Conservation (phyloP, 2,113 vertebrate species). For the Mesembrinibis cayennensis region DNA sequence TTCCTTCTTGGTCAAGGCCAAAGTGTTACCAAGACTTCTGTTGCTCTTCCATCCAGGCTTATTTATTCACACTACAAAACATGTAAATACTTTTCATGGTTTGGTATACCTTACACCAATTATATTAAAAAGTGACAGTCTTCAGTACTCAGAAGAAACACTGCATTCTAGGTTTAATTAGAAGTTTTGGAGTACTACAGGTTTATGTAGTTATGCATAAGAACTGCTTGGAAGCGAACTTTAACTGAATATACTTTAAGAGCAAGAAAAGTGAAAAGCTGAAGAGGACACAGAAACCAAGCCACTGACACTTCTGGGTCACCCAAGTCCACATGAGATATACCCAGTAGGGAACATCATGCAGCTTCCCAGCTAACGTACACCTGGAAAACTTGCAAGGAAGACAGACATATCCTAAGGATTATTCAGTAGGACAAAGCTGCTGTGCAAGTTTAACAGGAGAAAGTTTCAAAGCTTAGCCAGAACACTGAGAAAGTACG, state of each 20-base stretch:
- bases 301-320: conserved; percentile 51
- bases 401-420: conserved; percentile 47
- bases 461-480: conserved; percentile 15
- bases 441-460: conserved; percentile 3
- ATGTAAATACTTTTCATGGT: conserved; percentile 71
- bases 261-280: conserved; percentile 53
- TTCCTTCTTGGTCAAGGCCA: conserved; percentile 68
- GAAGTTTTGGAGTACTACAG: conserved; percentile 41
- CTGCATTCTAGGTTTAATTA: conserved; percentile 57
- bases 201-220: conserved; percentile 29
- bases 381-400: conserved; percentile 51
- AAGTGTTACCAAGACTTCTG: conserved; percentile 68
- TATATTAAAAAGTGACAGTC: conserved; percentile 55
- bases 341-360: conserved; percentile 57
- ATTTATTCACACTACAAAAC: conserved; percentile 71
- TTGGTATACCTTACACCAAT: conserved; percentile 66
- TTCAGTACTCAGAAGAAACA: conserved; percentile 66
- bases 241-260: conserved; percentile 23
- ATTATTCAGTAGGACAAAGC: conserved; percentile 34
- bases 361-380: conserved; percentile 53
- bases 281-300: conserved; percentile 48
- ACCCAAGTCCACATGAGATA: conserved; percentile 43
- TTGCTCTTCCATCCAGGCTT: conserved; percentile 65
- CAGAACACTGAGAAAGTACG: not conserved
- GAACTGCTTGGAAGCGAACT: conserved; percentile 34